Evolutionary conservation across 2,113 vertebrate genomes (phyloP), one percentile per base, ranked within the genome.

Genomic region (Lanius ludovicianus): DNA sequence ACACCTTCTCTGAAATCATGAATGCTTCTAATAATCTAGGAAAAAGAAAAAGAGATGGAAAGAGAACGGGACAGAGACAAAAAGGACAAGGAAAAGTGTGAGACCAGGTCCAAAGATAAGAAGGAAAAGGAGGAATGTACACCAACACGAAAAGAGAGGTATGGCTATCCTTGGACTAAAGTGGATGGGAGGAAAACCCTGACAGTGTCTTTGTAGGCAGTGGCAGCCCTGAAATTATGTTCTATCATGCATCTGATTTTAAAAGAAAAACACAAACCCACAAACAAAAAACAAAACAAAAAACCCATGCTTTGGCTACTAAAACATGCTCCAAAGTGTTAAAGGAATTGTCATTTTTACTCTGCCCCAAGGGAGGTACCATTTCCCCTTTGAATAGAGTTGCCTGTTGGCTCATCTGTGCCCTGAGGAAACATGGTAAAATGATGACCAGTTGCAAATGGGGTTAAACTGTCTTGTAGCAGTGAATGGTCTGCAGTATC

Each of bases 21-120:
- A 92, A 78, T 95, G 35, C 69, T 89, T 96, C 49, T 92, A 33
- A 64, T 73, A 78, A 90, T 94, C n/a, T 78, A 99, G 99, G 99
- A 99, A 95, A 99, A 99, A 96, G 99, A 99, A 97, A 99, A 99
- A 86, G 99, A 99, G 96, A 91, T 98, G 78, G 99, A 99, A 97
- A 98, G 98, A 97, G 99, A 99, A 96, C 98, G 98, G 71, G 99
- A 99, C 90, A 98, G 98, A 96, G 99, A 99, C 96, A 99, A 99
- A 93, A 99, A 99, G 81, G 98, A 99, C 91, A 99, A 99, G 94
- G 99, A 99, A 25, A 99, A 99, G 96, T 98, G 97, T 28, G 99
- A 99, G 28, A 97, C 98, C 31, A 98, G 98, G 82, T 98, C 98
- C 25, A 99, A 99, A 98, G 99, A 99, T 56, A 99, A 99, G 90